A percentile compares a stretch with the other conserved stretches of the same genome.
phyloP scores from a whole-genome alignment of 1,140 invertebrate species.

The Megalonaias nervosa region DNA sequence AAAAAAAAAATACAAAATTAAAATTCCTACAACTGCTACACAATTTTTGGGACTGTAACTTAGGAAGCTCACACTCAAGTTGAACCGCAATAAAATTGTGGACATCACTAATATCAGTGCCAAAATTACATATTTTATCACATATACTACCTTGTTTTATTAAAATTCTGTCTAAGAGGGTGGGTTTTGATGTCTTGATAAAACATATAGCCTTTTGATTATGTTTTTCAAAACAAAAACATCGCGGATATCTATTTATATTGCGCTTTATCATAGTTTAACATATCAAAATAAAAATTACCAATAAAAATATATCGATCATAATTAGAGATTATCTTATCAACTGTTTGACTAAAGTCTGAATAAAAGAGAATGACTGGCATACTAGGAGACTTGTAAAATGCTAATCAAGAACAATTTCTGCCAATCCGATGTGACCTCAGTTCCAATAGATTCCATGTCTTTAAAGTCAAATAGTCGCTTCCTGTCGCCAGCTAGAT shows the following conservation, averaged over 20 bases:
- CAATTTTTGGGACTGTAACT: background rate
- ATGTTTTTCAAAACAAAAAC: constrained; percentile 18
- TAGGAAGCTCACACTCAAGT: background rate
- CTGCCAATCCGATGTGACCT: background rate
- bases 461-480: background rate
- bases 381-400: background rate
- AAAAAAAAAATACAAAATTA: background rate
- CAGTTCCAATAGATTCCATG: constrained; percentile 5
- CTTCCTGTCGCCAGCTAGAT: constrained; percentile 12
- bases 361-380: background rate
- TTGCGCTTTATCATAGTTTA: constrained; percentile 19
- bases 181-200: constrained; percentile 4
- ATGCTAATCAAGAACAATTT: background rate
- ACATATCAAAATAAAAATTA: constrained; percentile 31
- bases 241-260: background rate
- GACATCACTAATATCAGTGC: constrained; percentile 14
- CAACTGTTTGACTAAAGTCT: background rate
- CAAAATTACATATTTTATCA: constrained; percentile 9
- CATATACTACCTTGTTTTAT: constrained; percentile 14
- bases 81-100: constrained; percentile 2
- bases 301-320: constrained; percentile 20
- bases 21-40: constrained; percentile 11
- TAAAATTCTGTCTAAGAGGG: constrained; percentile 23
- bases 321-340: constrained; percentile 1
- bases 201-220: constrained; percentile 16